phyloP scores from a whole-genome alignment of 2,113 vertebrate genomes.

The Asarcornis scutulata region DNA sequence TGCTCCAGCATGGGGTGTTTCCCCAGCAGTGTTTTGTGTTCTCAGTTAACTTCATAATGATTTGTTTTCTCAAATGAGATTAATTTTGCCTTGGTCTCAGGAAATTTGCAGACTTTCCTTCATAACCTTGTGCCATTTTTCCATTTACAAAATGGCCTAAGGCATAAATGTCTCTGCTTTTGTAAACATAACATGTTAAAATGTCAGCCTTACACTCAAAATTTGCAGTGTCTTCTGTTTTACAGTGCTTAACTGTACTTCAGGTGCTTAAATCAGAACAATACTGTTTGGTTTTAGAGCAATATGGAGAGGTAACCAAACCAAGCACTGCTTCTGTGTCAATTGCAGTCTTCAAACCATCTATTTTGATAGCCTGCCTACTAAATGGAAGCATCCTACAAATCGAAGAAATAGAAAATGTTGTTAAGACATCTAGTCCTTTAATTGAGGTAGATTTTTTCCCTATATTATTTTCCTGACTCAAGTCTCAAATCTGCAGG shows the following conservation, averaged over 20 bases:
- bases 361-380: neutral
- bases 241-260: neutral
- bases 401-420: neutral
- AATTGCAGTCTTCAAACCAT: neutral
- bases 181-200: neutral
- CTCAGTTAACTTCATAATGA: neutral
- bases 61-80: neutral
- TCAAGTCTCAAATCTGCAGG: fast-evolving
- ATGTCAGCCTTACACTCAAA: neutral
- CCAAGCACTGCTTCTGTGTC: neutral
- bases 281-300: neutral
- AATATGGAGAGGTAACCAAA: neutral
- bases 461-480: neutral
- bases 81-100: neutral
- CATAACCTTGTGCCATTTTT: neutral
- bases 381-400: neutral
- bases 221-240: neutral
- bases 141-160: neutral
- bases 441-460: neutral
- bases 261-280: neutral
- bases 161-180: neutral
- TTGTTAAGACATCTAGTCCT: neutral
- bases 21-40: neutral
- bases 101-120: neutral
- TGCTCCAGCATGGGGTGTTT: neutral